These are phyloP conservation scores for Orestias chungarensis DNA, from an alignment of 2,797 vertebrate species.

Conservation along the genomic window DNA sequence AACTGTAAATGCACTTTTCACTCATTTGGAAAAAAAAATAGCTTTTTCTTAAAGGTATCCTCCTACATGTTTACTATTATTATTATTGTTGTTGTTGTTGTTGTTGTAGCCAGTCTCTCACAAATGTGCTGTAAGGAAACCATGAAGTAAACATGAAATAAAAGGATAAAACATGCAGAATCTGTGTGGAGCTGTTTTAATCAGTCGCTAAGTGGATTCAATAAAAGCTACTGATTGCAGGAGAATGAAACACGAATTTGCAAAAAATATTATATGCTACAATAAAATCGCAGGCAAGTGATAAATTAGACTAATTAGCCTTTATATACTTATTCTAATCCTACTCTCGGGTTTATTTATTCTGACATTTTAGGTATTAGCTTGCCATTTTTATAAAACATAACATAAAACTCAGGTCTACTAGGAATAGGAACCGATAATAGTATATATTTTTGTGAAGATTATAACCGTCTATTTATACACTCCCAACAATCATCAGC, in stretches of 20 bases:
- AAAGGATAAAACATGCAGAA: conserved; percentile 37
- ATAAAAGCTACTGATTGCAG: not conserved
- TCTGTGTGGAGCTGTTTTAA: conserved; percentile 9
- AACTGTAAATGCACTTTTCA: conserved; percentile 63
- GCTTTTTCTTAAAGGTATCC: conserved; percentile 26
- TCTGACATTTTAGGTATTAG: not conserved
- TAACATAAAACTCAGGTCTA: not conserved
- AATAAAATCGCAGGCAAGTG: not conserved
- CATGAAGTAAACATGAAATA: conserved; percentile 63
- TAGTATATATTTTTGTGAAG: not conserved
- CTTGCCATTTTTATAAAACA: not conserved
- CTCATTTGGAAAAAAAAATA: conserved; percentile 4
- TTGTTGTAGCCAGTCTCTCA: conserved; percentile 17
- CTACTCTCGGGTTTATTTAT: too few relatives aligned
- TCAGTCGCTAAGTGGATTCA: not conserved
- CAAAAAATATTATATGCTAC: not conserved
- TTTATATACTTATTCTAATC: too few relatives aligned
- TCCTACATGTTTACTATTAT: conserved; percentile 25
- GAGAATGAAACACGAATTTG: not conserved
- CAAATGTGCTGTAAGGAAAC: conserved; percentile 39
- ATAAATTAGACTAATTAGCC: not conserved
- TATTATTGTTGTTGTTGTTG: too few relatives aligned
- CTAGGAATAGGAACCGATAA: not conserved
- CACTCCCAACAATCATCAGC: not conserved
- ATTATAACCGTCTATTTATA: not conserved